These are phyloP conservation scores for Emydura subglobosa DNA, from an alignment of 2,113 vertebrate species.

Conservation along the genomic window DNA sequence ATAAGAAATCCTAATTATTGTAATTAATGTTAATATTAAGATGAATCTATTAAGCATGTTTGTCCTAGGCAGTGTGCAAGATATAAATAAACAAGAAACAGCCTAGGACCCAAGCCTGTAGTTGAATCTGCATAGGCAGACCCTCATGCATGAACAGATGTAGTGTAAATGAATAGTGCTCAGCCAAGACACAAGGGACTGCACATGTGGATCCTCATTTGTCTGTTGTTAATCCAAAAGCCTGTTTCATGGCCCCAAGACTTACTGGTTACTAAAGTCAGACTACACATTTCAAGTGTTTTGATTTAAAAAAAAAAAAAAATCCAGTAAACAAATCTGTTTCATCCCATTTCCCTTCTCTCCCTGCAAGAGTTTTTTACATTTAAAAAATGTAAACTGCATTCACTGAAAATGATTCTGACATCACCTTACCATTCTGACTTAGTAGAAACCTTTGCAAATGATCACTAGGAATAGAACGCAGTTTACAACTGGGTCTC, in stretches of 20 bases:
- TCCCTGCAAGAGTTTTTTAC: neutral
- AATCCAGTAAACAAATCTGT: neutral
- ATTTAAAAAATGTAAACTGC: neutral
- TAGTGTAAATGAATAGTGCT: neutral
- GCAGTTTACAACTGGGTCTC: slow-evolving; percentile 13
- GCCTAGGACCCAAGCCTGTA: neutral
- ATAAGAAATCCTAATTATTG: neutral
- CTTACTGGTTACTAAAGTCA: neutral
- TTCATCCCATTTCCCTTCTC: neutral
- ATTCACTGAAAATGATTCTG: neutral
- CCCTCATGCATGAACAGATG: neutral
- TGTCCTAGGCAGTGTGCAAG: neutral
- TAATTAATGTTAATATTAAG: neutral
- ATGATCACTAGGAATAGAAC: slow-evolving; percentile 16
- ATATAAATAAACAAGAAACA: neutral
- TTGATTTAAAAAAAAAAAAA: neutral
- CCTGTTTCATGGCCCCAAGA: neutral
- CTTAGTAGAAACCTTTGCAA: neutral
- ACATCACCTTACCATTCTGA: neutral
- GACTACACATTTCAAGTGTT: neutral
- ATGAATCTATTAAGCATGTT: neutral
- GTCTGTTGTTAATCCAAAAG: neutral
- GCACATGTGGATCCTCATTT: neutral
- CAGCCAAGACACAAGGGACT: neutral
- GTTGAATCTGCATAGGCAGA: neutral